A percentile compares a stretch with the other conserved stretches of the same genome.
Conservation (phyloP, 2,113 vertebrate species). For the Thymallus thymallus region DNA sequence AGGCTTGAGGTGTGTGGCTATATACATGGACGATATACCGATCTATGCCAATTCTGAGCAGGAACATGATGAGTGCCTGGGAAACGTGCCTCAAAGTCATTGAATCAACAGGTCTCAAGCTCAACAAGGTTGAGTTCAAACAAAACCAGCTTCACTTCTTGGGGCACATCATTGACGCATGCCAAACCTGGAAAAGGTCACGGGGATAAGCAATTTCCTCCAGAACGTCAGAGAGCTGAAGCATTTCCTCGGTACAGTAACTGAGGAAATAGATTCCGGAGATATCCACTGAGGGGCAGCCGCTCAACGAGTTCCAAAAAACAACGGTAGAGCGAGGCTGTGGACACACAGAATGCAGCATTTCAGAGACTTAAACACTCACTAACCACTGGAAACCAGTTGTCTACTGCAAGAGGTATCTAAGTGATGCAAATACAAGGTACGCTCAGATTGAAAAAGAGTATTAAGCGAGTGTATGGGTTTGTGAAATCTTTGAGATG, state of each 20-base stretch:
- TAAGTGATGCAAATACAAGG: neutral
- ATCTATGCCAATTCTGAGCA: neutral
- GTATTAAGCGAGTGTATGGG: too few relatives aligned
- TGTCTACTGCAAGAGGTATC: neutral
- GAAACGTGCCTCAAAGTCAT: too few relatives aligned
- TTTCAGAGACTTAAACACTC: neutral
- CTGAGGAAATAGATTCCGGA: neutral
- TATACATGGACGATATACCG: constrained; percentile 1
- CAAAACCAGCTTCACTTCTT: neutral
- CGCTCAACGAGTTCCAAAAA: neutral
- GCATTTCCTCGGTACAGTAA: neutral
- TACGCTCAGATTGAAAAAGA: too few relatives aligned
- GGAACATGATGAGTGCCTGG: neutral
- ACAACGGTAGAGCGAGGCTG: neutral
- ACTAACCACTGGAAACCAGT: neutral
- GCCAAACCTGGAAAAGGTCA: neutral
- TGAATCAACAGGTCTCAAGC: too few relatives aligned
- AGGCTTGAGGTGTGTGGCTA: neutral
- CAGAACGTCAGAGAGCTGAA: neutral
- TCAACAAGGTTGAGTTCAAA: neutral
- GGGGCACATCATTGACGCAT: neutral
- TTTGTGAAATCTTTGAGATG: neutral
- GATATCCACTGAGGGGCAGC: neutral
- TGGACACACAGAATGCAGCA: neutral
- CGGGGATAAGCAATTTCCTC: neutral